Evolutionary conservation across 2,113 vertebrate species (phyloP).

Genomic region (Poeciliopsis turrubarensis): DNA sequence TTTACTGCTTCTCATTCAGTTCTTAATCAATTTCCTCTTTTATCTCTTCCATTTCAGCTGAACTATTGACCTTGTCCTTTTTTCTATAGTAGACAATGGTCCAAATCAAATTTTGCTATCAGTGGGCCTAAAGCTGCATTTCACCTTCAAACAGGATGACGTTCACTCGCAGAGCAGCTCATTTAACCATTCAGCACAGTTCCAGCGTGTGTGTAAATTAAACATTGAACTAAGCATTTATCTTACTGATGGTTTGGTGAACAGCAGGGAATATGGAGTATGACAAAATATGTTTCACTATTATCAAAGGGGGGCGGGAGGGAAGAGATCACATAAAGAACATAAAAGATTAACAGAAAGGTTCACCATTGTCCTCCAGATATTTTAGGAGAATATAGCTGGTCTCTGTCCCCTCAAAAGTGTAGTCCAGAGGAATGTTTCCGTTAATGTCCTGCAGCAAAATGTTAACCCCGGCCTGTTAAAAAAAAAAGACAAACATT

Average conservation of each 20-base stretch:
- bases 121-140: conserved; percentile 36
- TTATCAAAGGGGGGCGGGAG: neutral
- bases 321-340: neutral
- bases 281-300: neutral
- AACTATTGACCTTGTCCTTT: conserved; percentile 39
- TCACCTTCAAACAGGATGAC: conserved; percentile 33
- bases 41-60: conserved; percentile 10
- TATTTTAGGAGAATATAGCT: conserved; percentile 87
- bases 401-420: conserved; percentile 89
- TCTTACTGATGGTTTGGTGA: neutral
- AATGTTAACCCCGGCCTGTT: conserved; percentile 90
- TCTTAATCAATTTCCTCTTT: neutral
- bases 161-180: neutral
- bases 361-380: conserved; percentile 91
- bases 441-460: conserved; percentile 92
- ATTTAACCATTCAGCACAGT: conserved; percentile 3
- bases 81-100: conserved; percentile 26
- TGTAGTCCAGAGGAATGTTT: conserved; percentile 89
- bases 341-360: neutral
- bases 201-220: neutral
- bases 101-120: conserved; percentile 19
- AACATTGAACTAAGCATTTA: conserved; percentile 2
- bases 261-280: neutral
- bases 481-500: conserved; percentile 50
- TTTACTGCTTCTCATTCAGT: conserved; percentile 8